Conservation (phyloP, 30 jellyfish, hydroid and myxozoan species). For the Turritopsis dohrnii region DNA sequence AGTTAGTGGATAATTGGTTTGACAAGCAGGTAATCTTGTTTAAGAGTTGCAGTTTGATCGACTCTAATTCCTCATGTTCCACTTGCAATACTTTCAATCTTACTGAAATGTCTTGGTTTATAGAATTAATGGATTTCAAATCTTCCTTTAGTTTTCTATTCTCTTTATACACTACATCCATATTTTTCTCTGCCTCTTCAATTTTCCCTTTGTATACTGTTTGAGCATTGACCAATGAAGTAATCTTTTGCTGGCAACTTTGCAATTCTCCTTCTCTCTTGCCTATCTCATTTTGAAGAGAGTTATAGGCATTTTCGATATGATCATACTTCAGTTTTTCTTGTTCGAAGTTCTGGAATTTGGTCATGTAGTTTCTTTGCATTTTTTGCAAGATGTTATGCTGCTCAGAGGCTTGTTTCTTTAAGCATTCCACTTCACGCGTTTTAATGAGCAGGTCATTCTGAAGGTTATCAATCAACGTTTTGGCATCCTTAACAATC, state of each 20-base stretch:
- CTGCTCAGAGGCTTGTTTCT: conserved; percentile 3
- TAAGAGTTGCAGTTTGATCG: neutral
- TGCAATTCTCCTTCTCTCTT: neutral
- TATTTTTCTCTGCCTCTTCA: neutral
- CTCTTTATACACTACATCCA: neutral
- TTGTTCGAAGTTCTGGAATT: neutral
- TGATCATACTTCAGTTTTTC: neutral
- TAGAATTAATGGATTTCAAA: neutral
- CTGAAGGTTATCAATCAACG: neutral
- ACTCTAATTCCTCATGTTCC: neutral
- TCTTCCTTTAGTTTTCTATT: neutral
- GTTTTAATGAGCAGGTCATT: neutral
- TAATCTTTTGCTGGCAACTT: neutral
- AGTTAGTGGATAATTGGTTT: neutral
- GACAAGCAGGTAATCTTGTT: neutral
- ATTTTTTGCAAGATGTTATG: neutral
- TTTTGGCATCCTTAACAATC: neutral
- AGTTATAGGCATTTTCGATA: neutral
- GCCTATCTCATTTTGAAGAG: neutral
- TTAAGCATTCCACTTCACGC: neutral
- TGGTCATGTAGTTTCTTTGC: neutral
- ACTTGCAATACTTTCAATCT: neutral
- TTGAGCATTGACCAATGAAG: neutral
- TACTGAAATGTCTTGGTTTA: neutral
- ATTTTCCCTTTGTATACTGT: neutral